Percentiles rank a stretch among this genome's conserved stretches.
Evolutionary conservation across 2,797 vertebrate species (phyloP).

Genomic region (Falco naumanni): DNA sequence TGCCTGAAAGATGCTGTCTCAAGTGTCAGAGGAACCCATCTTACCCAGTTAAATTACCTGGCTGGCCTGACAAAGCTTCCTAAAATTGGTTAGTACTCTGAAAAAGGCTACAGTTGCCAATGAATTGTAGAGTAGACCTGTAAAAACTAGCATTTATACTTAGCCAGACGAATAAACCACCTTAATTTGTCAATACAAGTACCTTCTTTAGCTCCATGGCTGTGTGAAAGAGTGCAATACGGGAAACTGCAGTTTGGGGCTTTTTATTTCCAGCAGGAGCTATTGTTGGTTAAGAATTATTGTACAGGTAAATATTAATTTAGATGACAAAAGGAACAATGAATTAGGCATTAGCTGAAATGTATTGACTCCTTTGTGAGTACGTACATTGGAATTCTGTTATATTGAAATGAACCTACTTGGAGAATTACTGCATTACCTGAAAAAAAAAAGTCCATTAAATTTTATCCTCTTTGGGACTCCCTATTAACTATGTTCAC

Average conservation of each 20-base stretch:
- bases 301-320: constrained; percentile 8
- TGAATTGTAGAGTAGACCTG: background rate
- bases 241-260: background rate
- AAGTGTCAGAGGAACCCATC: background rate
- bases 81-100: background rate
- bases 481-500: constrained; percentile 12
- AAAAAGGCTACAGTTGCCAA: background rate
- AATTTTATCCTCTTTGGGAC: background rate
- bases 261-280: background rate
- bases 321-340: background rate
- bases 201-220: background rate
- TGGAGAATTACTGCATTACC: constrained; percentile 33
- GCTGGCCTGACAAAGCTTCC: background rate
- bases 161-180: background rate
- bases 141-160: background rate
- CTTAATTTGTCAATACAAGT: background rate
- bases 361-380: constrained; percentile 35
- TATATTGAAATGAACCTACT: constrained; percentile 3
- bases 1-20: background rate
- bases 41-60: background rate
- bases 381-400: background rate
- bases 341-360: background rate
- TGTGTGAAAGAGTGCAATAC: background rate
- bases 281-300: background rate
- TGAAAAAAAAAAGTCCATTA: constrained; percentile 27